Evolutionary conservation across 1,140 invertebrate genomes (phyloP).

Genomic region (Hyposmocoma kahamanoa): DNA sequence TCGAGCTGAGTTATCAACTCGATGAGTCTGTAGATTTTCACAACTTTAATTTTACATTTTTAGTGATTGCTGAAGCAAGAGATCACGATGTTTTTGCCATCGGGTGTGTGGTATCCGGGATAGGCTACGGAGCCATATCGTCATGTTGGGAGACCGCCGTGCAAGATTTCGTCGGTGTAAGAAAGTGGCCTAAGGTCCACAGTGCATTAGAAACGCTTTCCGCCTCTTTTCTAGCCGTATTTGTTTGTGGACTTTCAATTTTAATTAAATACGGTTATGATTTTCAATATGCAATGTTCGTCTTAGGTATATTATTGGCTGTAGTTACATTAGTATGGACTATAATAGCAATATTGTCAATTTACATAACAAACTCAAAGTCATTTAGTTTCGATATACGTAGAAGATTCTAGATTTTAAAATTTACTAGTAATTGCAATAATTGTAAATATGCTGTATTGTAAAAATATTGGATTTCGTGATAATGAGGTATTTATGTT

Average conservation of each 20-base stretch:
- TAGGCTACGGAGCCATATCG: slow-evolving; percentile 51
- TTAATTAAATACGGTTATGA: slow-evolving; percentile 28
- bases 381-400: slow-evolving; percentile 29
- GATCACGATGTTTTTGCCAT: slow-evolving; percentile 52
- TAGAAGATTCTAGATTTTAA: too few relatives aligned
- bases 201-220: slow-evolving; percentile 58
- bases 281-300: slow-evolving; percentile 40
- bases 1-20: too few relatives aligned
- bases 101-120: slow-evolving; percentile 48
- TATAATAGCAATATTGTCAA: slow-evolving; percentile 32
- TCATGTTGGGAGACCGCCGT: slow-evolving; percentile 51
- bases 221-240: slow-evolving; percentile 26
- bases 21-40: too few relatives aligned
- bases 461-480: too few relatives aligned
- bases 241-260: slow-evolving; percentile 36
- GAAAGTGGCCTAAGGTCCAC: slow-evolving; percentile 60
- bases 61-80: slow-evolving; percentile 45
- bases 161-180: slow-evolving; percentile 53
- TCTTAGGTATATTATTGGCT: slow-evolving; percentile 35
- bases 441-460: too few relatives aligned
- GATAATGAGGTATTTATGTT: too few relatives aligned
- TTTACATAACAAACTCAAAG: too few relatives aligned
- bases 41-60: slow-evolving; percentile 26
- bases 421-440: too few relatives aligned
- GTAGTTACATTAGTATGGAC: slow-evolving; percentile 39